A percentile compares a stretch with the other conserved stretches of the same genome.
Conservation (phyloP, 1,140 invertebrate genomes). For the Elysia chlorotica region DNA sequence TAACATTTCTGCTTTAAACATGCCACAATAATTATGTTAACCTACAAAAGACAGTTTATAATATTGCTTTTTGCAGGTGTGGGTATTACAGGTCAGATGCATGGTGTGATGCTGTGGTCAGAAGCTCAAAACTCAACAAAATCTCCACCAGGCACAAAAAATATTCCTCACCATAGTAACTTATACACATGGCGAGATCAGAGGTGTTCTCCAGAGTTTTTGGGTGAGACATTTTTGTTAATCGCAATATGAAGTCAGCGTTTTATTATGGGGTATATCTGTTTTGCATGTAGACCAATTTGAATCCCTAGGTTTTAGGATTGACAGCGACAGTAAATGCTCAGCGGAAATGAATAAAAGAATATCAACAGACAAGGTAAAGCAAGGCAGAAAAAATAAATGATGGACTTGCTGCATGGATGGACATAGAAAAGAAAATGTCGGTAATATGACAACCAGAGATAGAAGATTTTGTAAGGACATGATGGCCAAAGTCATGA, state of each 20-base stretch:
- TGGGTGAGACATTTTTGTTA: background rate
- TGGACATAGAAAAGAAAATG: no score
- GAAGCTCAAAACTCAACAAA: no score
- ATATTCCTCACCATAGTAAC: background rate
- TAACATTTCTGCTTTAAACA: background rate
- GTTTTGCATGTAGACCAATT: background rate
- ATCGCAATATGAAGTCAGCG: background rate
- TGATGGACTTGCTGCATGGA: no score
- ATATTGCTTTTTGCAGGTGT: background rate
- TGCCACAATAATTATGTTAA: background rate
- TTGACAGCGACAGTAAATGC: no score
- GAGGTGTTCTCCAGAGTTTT: background rate
- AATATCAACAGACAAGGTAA: no score
- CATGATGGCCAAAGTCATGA: no score
- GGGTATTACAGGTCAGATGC: constrained; percentile 12
- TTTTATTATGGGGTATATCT: background rate
- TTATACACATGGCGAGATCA: constrained; percentile 16
- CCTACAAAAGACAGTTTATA: background rate
- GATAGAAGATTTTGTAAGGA: no score
- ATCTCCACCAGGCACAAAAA: no score
- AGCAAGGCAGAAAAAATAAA: no score
- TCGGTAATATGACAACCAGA: no score
- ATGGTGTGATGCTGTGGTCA: constrained; percentile 6
- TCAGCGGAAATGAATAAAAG: no score
- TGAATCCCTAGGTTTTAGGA: no score